A percentile compares a stretch with the other conserved stretches of the same genome.
Evolutionary conservation across 2,113 vertebrate species (phyloP).

Genomic region (Cheirogaleus medius): DNA sequence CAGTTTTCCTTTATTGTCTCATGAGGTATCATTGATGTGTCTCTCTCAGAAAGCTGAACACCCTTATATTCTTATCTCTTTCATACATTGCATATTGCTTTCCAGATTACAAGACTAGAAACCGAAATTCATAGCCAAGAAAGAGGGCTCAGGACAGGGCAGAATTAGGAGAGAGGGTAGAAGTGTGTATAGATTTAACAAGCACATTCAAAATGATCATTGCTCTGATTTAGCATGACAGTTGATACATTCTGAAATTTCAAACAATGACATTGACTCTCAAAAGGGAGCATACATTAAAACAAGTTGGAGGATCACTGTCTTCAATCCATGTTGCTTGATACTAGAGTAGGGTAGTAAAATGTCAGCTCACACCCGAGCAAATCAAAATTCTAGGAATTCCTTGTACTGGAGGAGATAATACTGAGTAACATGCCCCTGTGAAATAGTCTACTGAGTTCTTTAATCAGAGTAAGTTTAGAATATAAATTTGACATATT

Average conservation of each 20-base stretch:
- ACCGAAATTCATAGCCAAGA: not conserved
- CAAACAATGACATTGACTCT: not conserved
- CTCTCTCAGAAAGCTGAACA: not conserved
- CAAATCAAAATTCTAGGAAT: not conserved
- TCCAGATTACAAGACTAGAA: not conserved
- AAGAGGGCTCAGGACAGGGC: not conserved
- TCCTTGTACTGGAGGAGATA: not conserved
- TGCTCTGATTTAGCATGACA: not conserved
- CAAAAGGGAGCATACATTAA: conserved; percentile 14
- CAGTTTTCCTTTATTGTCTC: not conserved
- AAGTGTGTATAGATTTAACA: not conserved
- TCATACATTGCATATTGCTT: not conserved
- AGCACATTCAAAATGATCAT: not conserved
- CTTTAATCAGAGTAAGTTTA: not conserved
- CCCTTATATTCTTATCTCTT: not conserved
- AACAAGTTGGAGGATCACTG: not conserved
- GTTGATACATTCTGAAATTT: not conserved
- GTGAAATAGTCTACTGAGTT: not conserved
- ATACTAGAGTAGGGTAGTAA: not conserved
- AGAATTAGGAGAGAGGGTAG: not conserved
- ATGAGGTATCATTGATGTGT: not conserved
- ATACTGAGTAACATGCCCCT: not conserved
- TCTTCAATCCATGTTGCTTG: not conserved
- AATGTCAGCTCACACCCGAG: not conserved
- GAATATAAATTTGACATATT: not conserved